Evolutionary conservation across 2,888 invertebrate genomes (phyloP).

Genomic region (Nomada fabriciana): DNA sequence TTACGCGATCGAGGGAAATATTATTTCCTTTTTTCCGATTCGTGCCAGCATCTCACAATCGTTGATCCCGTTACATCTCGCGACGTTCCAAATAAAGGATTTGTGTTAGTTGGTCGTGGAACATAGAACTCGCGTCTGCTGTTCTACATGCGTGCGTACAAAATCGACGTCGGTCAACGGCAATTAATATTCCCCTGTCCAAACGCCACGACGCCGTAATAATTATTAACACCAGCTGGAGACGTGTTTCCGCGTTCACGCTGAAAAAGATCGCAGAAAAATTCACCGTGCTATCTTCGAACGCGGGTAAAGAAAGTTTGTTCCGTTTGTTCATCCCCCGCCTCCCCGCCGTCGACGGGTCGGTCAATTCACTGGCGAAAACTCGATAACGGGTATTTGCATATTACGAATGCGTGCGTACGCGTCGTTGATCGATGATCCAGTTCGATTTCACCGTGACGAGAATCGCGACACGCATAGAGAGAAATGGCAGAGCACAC

Average conservation of each 20-base stretch:
- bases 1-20: constrained; percentile 2
- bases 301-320: neutral
- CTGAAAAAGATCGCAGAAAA: neutral
- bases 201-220: too few relatives aligned
- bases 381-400: constrained; percentile 45
- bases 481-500: neutral
- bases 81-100: constrained; percentile 62
- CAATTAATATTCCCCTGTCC: too few relatives aligned
- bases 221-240: too few relatives aligned
- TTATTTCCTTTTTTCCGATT: constrained; percentile 42
- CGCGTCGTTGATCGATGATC: constrained; percentile 52
- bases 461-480: constrained; percentile 21
- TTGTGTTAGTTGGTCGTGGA: constrained; percentile 33
- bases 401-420: constrained; percentile 38
- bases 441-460: constrained; percentile 50
- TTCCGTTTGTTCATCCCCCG: neutral
- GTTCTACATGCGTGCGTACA: neutral
- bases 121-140: constrained; percentile 26
- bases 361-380: constrained; percentile 20
- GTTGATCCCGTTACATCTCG: constrained; percentile 65
- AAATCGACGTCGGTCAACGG: too few relatives aligned
- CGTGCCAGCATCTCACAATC: constrained; percentile 51
- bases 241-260: too few relatives aligned
- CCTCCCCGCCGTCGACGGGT: neutral
- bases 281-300: neutral